Evolutionary conservation across 2,888 invertebrate species (phyloP).

Genomic region (Chymomyza procnemis): DNA sequence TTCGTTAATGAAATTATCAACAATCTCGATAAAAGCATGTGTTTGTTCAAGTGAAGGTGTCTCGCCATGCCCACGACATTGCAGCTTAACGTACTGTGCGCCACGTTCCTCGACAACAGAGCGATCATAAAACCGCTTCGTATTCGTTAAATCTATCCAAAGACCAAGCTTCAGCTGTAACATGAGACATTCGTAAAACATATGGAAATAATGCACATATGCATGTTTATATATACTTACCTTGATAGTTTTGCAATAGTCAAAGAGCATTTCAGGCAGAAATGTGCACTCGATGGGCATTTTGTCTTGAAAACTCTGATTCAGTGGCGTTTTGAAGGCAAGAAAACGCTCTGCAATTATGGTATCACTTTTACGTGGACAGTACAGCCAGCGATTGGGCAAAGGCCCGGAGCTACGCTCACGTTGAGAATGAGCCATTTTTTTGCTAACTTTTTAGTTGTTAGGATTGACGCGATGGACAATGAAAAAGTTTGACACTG

Average conservation of each 20-base stretch:
- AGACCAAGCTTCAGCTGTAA: slow-evolving; percentile 90
- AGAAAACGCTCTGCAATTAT: slow-evolving; percentile 91
- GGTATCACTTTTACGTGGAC: slow-evolving; percentile 88
- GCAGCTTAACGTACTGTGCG: slow-evolving; percentile 91
- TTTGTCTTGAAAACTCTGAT: slow-evolving; percentile 88
- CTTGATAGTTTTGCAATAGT: slow-evolving; percentile 87
- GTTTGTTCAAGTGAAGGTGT: slow-evolving; percentile 93
- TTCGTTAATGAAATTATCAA: slow-evolving; percentile 87
- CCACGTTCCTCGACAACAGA: slow-evolving; percentile 86
- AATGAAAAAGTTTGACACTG: neutral
- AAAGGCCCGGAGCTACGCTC: slow-evolving; percentile 82
- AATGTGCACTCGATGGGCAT: slow-evolving; percentile 92
- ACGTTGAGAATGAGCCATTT: slow-evolving; percentile 45
- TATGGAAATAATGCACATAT: neutral
- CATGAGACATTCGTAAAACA: neutral
- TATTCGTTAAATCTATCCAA: slow-evolving; percentile 98
- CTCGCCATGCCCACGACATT: slow-evolving; percentile 95
- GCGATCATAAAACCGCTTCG: slow-evolving; percentile 93
- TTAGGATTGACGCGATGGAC: neutral
- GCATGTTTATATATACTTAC: slow-evolving; percentile 76
- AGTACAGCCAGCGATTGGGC: slow-evolving; percentile 91
- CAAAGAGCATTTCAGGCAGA: slow-evolving; percentile 91
- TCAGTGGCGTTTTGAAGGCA: slow-evolving; percentile 87
- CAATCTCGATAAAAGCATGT: slow-evolving; percentile 88
- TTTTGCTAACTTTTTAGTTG: slow-evolving; percentile 6